Evolutionary conservation across 2,888 invertebrate genomes (phyloP), one percentile per base, ranked within the genome.

Genomic region (Halocaridina rubra): DNA sequence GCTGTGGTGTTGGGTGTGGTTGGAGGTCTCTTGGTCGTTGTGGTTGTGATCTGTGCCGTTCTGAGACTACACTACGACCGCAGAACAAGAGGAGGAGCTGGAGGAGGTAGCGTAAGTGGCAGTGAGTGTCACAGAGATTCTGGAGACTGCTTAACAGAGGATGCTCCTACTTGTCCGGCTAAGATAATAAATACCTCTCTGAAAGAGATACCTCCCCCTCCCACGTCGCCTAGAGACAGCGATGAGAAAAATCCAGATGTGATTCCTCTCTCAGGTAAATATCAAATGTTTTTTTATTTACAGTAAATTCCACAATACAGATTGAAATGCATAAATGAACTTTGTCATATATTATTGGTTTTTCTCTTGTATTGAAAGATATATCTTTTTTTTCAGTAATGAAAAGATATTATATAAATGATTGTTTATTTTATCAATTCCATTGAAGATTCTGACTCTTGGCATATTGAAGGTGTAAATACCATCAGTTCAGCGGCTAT

Each of bases 181-280:
- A 53, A 53, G 10, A 53, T 53, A 4, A 53, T 53, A 0, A 53
- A 53, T 19, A 53, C 53, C 19, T 53, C 53, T 19, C 53, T 53
- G 16, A 53, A 53, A 10, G 53, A 53, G 19, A 19, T 27, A 2
- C 78, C 67, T 4, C 67, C 67, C 5, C 39, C 78, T 1, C 46
- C 72, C 0, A 33, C n/a, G 0, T 59, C 80, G 0, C 29, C 72
- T 2, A 30, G 59, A 24, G 59, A 59, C 30, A 22, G 4, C 32
- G 80, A 80, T 32, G 80, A 80, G 33, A 80, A 80, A 16, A 80
- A 80, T 32, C 80, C 80, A 4, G 80, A 80, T 59, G 80, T 80
- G 30, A 80, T 80, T 27, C 80, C 80, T 7, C 80, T 72, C 8
- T 71, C 80, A 72, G 80, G 80, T 80, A 29, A 59, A n/a, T n/a